Conservation (phyloP, 2,888 invertebrate genomes). For the Trisateles emortualis region DNA sequence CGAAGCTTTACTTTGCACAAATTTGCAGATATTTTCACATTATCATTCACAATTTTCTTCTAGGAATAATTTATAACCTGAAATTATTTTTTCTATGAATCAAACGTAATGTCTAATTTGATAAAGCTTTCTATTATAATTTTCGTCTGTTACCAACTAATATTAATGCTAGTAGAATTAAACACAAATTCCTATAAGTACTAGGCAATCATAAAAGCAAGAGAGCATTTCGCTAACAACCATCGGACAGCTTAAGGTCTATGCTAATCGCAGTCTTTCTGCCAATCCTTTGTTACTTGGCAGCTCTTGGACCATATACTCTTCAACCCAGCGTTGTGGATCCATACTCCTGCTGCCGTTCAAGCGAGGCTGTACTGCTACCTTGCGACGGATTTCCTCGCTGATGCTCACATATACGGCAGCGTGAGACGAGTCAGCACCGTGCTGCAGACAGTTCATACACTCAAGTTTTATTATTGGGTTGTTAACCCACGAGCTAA, state of each 20-base stretch:
- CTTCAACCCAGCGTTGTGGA: slow-evolving; percentile 99
- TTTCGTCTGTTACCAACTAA: neutral
- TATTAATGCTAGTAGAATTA: slow-evolving; percentile 9
- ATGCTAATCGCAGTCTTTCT: slow-evolving; percentile 93
- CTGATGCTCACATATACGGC: slow-evolving; percentile 98
- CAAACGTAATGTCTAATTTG: neutral
- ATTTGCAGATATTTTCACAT: neutral
- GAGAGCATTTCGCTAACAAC: slow-evolving; percentile 78
- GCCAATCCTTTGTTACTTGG: slow-evolving; percentile 96
- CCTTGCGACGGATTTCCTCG: slow-evolving; percentile 99
- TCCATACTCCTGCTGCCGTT: slow-evolving; percentile 98
- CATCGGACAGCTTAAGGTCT: slow-evolving; percentile 83
- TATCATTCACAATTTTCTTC: no score
- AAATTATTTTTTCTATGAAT: no score
- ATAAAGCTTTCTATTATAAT: neutral
- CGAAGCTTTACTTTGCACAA: slow-evolving; percentile 7
- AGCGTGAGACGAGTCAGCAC: slow-evolving; percentile 98
- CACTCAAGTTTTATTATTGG: slow-evolving; percentile 99
- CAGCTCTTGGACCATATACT: slow-evolving; percentile 99
- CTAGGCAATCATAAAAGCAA: slow-evolving; percentile 62
- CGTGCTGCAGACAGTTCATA: slow-evolving; percentile 98
- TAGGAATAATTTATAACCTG: no score
- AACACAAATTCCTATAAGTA: slow-evolving; percentile 22
- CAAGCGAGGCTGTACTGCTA: slow-evolving; percentile 98
- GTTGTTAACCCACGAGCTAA: slow-evolving; percentile 97